Percentiles rank a stretch among this genome's conserved stretches.
These are phyloP conservation scores for Drosophila affinis DNA, from an alignment of 2,888 invertebrate genomes.

Conservation along the genomic window DNA sequence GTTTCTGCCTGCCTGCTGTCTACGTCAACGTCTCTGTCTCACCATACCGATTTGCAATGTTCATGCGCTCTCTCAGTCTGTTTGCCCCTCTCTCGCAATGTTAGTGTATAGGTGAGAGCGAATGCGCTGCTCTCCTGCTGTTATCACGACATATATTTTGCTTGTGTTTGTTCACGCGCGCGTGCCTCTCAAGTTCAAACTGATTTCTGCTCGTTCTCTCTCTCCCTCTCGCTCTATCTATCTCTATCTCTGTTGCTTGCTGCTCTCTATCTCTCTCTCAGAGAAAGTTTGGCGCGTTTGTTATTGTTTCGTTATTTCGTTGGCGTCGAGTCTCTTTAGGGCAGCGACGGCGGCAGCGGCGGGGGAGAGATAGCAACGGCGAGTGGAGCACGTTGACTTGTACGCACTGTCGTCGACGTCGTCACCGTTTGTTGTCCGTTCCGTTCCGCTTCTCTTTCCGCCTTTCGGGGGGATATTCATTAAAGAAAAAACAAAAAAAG, in stretches of 20 bases:
- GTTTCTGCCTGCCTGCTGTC: slow-evolving; percentile 36
- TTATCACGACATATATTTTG: slow-evolving; percentile 75
- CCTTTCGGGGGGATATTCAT: slow-evolving; percentile 57
- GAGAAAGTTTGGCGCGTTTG: slow-evolving; percentile 78
- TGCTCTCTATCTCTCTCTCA: slow-evolving; percentile 57
- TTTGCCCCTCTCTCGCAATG: slow-evolving; percentile 13
- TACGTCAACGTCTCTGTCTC: slow-evolving; percentile 26
- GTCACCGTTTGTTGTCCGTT: slow-evolving; percentile 40
- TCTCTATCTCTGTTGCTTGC: slow-evolving; percentile 10
- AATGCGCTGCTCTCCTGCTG: slow-evolving; percentile 40
- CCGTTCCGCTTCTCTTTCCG: slow-evolving; percentile 27
- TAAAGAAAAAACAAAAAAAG: slow-evolving; percentile 71
- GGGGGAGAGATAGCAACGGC: slow-evolving; percentile 20
- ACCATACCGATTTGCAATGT: slow-evolving; percentile 30
- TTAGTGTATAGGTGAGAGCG: slow-evolving; percentile 22
- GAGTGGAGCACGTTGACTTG: slow-evolving; percentile 71
- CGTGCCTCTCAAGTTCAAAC: slow-evolving; percentile 77
- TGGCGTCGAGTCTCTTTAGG: slow-evolving; percentile 58
- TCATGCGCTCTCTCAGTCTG: slow-evolving; percentile 7
- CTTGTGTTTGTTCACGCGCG: slow-evolving; percentile 77
- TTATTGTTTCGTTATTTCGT: slow-evolving; percentile 79
- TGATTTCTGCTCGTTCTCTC: slow-evolving; percentile 35
- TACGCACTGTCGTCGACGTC: slow-evolving; percentile 49
- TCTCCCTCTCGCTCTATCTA: slow-evolving; percentile 19
- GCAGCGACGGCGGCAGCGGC: slow-evolving; percentile 3